Base-by-base conservation (phyloP, 2,888 invertebrate species). In the Drepana falcataria region DNA sequence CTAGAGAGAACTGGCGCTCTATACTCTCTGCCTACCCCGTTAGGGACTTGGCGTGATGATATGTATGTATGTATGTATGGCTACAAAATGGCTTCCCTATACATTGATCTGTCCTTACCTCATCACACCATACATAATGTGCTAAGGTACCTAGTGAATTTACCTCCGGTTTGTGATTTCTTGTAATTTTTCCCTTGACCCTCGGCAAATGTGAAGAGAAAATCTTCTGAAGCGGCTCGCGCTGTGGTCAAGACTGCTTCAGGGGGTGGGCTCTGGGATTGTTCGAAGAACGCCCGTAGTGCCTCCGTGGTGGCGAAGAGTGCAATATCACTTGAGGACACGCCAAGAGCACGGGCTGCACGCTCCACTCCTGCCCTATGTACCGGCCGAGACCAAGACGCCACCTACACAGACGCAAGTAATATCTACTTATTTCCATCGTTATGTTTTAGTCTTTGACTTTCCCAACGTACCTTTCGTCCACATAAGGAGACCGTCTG, bases 311-410 rank as follows among this genome's bases (percentile, higher is more conserved):
- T 91, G 0, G 94, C 94, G 51, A 93, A 92, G 3, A 95, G 77
- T 0, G 94, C 82, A 35, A 95, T 89, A 71, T 95, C 95, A 0
- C 93, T 93, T 49, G 93, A 92, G 0, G 93, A 92, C 0, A 94
- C 93, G 1, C 92, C 93, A 0, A 93, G 91, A 0, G 92, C 91
- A 6, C 87, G 87, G 0, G 93, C 92, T 2, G 94, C 93, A 41
- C 92, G 88, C 53, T 91, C 91, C 4, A 95, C 81, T 9, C 90
- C 79, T 0, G 92, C 92, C 4, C 92, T 81, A 4, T 93, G 85
- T 0, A 95, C 92, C 0, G 94, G 92, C 0, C 93, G 92, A 0
- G 95, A 95, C 95, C 95, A 95, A 0, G 94, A 93, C 2, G 94
- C 93, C 1, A 94, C 93, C 90, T 90, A 56, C 0, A 60, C 60